Evolutionary conservation across 1,140 invertebrate species (phyloP), one percentile per base, ranked within the genome.

Genomic region (Luehdorfia chinensis): DNA sequence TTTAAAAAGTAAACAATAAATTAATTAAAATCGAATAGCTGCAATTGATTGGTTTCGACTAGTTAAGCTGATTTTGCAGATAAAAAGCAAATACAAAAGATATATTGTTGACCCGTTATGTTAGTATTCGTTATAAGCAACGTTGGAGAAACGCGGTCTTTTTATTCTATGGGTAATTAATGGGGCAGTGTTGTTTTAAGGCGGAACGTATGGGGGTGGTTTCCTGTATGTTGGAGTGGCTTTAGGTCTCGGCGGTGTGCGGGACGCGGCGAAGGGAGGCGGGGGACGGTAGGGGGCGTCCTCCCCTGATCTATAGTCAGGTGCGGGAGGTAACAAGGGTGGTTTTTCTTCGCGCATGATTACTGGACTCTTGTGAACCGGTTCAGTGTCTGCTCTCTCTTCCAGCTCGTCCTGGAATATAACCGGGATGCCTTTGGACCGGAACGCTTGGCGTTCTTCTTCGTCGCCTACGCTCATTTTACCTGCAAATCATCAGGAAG

Each of bases 361-460:
- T 1, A 98, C 92, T 1, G 96, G 96, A 25, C 93, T 92, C 86
- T 97, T 97, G 62, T 96, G 95, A 16, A 93, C 93, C 18, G 94
- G 92, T 77, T 94, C 94, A 0, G 76, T 48, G 39, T 86, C 84
- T 1, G 93, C 94, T 69, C 96, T 94, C 66, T 98, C 96, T 58
- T 97, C 95, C 7, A 97, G 87, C 75, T 98, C 97, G 83, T 98
- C 96, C 76, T 94, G 93, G 80, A 98, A 97, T 58, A 98, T 98
- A 3, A 98, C 95, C 0, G 97, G 97, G 61, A 97, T 95, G 31
- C 95, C 95, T 84, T 96, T 97, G 55, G 93, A 95, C 4, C 95
- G 90, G 84, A 96, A 97, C 39, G 90, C 93, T 79, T 93, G 92
- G 32, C 93, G 89, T 61, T 94, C 93, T 62, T 95, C 94, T 55